A percentile compares a stretch with the other conserved stretches of the same genome.
Conservation (phyloP, 2,113 vertebrate genomes). For the Aythya baeri region DNA sequence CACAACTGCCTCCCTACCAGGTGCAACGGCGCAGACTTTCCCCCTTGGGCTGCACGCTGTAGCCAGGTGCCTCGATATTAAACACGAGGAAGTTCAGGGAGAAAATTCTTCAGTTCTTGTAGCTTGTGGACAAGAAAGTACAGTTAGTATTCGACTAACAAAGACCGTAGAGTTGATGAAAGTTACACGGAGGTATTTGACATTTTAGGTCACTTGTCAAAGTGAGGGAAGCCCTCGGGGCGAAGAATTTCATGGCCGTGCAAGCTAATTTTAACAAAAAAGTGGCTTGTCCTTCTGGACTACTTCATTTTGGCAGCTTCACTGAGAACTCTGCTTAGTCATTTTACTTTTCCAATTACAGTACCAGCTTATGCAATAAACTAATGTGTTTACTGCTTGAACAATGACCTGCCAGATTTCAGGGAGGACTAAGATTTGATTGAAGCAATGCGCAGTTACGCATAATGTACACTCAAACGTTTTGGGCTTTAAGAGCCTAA, state of each 20-base stretch:
- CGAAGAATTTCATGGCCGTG: neutral
- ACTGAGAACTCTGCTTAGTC: conserved; percentile 33
- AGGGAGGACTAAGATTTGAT: neutral
- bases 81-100: neutral
- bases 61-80: neutral
- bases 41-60: neutral
- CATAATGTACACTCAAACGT: neutral
- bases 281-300: neutral
- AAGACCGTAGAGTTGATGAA: neutral
- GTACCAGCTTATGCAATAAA: conserved; percentile 16
- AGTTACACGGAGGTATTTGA: neutral
- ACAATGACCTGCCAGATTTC: conserved; percentile 36
- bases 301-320: conserved; percentile 9
- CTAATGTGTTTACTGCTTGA: neutral
- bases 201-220: neutral
- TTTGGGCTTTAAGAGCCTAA: neutral
- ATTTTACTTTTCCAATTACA: conserved; percentile 41
- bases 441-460: conserved; percentile 8
- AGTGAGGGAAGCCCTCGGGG: neutral
- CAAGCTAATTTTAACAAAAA: conserved; percentile 28
- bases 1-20: neutral
- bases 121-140: neutral
- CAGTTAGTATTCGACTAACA: neutral
- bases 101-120: neutral
- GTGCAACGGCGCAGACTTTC: neutral